phyloP scores from a whole-genome alignment of 2,797 vertebrate genomes.

The Semotilus atromaculatus region DNA sequence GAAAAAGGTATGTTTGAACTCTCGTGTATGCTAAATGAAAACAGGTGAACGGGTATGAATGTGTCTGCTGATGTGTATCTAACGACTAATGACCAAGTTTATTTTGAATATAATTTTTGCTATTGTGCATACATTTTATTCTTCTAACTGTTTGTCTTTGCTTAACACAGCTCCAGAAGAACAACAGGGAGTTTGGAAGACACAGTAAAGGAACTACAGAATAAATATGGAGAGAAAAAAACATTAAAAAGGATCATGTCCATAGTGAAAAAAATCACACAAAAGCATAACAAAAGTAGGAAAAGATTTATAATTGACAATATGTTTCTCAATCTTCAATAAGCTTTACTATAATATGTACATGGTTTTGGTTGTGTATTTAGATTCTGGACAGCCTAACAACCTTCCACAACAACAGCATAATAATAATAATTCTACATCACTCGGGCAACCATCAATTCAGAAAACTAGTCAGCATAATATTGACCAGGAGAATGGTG shows the following conservation, averaged over 20 bases:
- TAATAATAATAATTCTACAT: slow-evolving; percentile 1
- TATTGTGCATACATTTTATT: not conserved
- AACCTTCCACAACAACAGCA: not conserved
- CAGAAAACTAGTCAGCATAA: too few species aligned
- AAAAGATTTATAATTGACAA: not conserved
- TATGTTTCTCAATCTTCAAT: not conserved
- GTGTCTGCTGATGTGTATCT: not conserved
- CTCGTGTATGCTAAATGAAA: not conserved
- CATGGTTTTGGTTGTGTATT: not conserved
- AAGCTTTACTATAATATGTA: not conserved
- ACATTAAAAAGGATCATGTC: fast-evolving
- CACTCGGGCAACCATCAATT: not conserved
- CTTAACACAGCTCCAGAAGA: not conserved
- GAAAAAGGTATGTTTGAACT: not conserved
- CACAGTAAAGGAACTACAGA: not conserved
- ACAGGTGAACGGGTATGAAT: not conserved
- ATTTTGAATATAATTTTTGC: not conserved
- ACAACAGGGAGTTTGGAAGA: not conserved
- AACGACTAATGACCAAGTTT: not conserved
- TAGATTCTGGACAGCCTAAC: not conserved
- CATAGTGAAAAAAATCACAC: not conserved
- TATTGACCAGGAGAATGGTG: not conserved
- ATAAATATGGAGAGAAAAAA: fast-evolving
- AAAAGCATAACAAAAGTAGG: not conserved
- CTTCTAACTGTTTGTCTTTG: not conserved